Percentiles rank a stretch among this genome's conserved stretches.
phyloP scores from a whole-genome alignment of 2,888 invertebrate species.

The Sinodicranocentrus sp. region DNA sequence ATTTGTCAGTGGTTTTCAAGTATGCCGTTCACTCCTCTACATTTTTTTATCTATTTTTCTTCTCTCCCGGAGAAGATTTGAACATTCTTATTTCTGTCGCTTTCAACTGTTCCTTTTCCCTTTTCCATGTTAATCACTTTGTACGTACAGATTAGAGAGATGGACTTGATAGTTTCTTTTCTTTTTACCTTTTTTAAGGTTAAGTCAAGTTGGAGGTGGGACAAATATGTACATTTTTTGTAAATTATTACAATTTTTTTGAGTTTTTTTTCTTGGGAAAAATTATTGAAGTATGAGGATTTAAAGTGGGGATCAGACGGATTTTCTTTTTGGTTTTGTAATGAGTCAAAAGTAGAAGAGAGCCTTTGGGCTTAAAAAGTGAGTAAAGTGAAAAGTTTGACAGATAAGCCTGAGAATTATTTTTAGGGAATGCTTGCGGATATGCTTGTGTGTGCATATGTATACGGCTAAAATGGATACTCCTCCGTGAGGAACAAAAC shows the following conservation, averaged over 20 bases:
- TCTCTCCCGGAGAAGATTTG: neutral
- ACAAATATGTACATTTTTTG: conserved; percentile 63
- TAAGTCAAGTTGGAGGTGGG: conserved; percentile 63
- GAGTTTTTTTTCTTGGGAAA: conserved; percentile 56
- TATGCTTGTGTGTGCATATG: neutral
- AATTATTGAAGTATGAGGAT: conserved; percentile 14
- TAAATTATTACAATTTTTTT: conserved; percentile 61
- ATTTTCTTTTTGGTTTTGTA: conserved; percentile 43
- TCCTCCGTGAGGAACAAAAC: neutral
- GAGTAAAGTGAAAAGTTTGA: neutral
- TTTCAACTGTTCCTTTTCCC: conserved; percentile 16
- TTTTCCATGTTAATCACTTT: conserved; percentile 63
- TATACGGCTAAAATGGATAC: neutral
- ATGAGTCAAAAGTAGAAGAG: neutral
- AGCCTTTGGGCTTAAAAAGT: conserved; percentile 38
- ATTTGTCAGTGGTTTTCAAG: conserved; percentile 65
- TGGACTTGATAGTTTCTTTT: conserved; percentile 33
- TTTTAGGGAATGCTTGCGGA: conserved; percentile 16
- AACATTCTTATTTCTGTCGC: conserved; percentile 20
- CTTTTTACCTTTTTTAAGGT: conserved; percentile 28
- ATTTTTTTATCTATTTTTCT: conserved; percentile 21
- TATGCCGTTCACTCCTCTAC: conserved; percentile 38
- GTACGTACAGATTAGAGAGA: conserved; percentile 39
- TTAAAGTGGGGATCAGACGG: conserved; percentile 54
- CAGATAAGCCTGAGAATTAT: conserved; percentile 51